A percentile compares a stretch with the other conserved stretches of the same genome.
These are phyloP conservation scores for Cryptocephalus primarius DNA, from an alignment of 2,888 invertebrate species.

Conservation along the genomic window DNA sequence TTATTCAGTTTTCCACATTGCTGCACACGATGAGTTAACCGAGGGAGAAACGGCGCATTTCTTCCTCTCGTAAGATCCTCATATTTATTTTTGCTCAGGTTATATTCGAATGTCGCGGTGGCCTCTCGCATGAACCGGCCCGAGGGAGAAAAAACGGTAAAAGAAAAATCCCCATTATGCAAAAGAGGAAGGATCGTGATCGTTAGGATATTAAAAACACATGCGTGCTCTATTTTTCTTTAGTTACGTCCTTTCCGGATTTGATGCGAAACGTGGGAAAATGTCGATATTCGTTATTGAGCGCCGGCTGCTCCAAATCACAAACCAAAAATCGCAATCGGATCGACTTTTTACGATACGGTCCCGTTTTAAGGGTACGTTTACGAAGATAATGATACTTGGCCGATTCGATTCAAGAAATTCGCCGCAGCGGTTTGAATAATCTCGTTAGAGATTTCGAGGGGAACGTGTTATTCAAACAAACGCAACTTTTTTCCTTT, in stretches of 20 bases:
- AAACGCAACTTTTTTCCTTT: no score
- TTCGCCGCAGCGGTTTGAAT: no score
- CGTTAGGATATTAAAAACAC: constrained; percentile 18
- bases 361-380: constrained; percentile 9
- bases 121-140: not conserved
- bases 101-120: no score
- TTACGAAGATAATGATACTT: constrained; percentile 1
- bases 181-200: constrained; percentile 16
- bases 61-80: no score
- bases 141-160: constrained; percentile 6
- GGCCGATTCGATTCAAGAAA: not conserved
- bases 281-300: constrained; percentile 3
- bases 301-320: constrained; percentile 16
- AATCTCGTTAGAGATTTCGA: no score
- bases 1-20: no score
- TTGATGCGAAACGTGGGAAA: not conserved
- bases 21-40: no score
- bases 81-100: no score
- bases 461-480: no score
- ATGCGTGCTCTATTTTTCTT: constrained; percentile 16
- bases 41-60: no score
- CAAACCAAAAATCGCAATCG: constrained; percentile 16
- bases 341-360: constrained; percentile 14
- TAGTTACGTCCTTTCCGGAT: constrained; percentile 10
- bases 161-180: constrained; percentile 16